A percentile compares a stretch with the other conserved stretches of the same genome.
phyloP scores from a whole-genome alignment of 2,797 vertebrate genomes.

The Phalanger gymnotis region DNA sequence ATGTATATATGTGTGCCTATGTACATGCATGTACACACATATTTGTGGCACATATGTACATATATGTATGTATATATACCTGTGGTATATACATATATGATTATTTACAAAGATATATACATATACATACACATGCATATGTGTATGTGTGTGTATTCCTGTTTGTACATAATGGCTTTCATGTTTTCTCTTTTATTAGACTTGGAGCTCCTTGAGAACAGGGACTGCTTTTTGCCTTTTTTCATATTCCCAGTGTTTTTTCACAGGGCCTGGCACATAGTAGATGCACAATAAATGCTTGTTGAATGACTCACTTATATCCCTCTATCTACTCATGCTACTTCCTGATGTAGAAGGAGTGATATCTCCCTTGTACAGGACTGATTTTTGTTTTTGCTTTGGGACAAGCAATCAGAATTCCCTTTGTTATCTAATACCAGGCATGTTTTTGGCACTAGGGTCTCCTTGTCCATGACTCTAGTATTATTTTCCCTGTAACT shows the following conservation, averaged over 20 bases:
- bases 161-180: neutral
- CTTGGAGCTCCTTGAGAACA: neutral
- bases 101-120: too few species aligned
- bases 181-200: neutral
- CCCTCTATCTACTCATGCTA: neutral
- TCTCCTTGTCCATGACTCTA: neutral
- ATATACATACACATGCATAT: neutral
- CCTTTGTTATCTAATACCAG: neutral
- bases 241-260: neutral
- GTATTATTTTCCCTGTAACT: constrained; percentile 27
- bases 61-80: neutral
- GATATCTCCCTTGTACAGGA: neutral
- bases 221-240: neutral
- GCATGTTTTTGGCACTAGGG: neutral
- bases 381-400: neutral
- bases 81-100: too few species aligned
- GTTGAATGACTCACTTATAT: neutral
- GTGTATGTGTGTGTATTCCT: neutral
- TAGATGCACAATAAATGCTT: neutral
- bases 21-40: neutral
- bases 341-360: neutral
- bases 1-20: too few species aligned
- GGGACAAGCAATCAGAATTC: neutral
- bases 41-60: rapidly evolving
- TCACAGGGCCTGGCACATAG: neutral